Percentiles rank a stretch among this genome's conserved stretches.
phyloP scores from a whole-genome alignment of 2,113 vertebrate genomes.

The Silurus meridionalis region DNA sequence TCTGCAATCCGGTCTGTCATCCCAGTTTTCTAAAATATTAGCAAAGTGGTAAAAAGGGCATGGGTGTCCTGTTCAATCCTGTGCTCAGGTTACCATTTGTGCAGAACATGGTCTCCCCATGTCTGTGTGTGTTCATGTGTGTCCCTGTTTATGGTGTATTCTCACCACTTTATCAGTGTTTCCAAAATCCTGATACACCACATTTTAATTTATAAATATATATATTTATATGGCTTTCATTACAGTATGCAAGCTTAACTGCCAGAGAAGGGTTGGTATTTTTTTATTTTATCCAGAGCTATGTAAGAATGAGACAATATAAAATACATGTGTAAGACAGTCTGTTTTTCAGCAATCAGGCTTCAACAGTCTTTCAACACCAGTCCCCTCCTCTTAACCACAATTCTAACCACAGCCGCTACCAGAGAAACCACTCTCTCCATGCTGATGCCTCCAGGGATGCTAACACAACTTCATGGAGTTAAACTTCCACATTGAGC shows the following conservation, averaged over 20 bases:
- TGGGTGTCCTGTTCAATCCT: not conserved
- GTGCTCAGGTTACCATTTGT: not conserved
- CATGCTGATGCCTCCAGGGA: slow-evolving; percentile 9
- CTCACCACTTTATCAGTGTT: not conserved
- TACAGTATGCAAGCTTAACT: slow-evolving; percentile 37
- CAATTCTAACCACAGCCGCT: slow-evolving; percentile 17
- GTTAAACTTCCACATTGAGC: slow-evolving; percentile 1
- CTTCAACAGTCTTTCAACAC: slow-evolving; percentile 3
- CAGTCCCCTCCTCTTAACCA: slow-evolving; percentile 24
- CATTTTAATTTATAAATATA: too few relatives aligned
- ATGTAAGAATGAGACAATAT: slow-evolving; percentile 3
- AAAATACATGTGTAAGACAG: not conserved
- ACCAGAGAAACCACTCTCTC: slow-evolving; percentile 12
- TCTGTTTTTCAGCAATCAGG: not conserved
- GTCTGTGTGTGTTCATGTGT: not conserved
- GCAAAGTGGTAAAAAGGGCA: slow-evolving; percentile 32
- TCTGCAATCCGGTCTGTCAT: slow-evolving; percentile 9
- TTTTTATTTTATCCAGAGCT: slow-evolving; percentile 29
- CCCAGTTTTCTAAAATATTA: slow-evolving; percentile 23
- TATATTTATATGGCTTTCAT: slow-evolving; percentile 8
- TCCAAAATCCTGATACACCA: not conserved
- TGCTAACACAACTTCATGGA: not conserved
- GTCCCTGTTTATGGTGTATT: not conserved
- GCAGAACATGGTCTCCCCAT: not conserved
- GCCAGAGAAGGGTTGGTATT: not conserved